Conservation (phyloP, 2,797 vertebrate species). For the Zalophus californianus region DNA sequence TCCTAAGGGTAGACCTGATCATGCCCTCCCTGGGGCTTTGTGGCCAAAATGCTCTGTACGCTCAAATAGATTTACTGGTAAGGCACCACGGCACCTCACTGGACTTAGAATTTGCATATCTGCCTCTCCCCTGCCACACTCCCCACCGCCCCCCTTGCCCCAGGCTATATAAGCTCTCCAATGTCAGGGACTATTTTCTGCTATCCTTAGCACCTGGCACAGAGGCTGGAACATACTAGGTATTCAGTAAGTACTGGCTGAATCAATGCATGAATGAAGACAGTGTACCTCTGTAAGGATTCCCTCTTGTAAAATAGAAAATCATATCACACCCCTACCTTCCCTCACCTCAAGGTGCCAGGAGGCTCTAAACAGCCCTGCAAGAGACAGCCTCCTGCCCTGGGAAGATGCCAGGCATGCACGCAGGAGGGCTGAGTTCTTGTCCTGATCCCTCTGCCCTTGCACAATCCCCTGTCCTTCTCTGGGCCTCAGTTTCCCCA, state of each 20-base stretch:
- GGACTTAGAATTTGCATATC: not conserved
- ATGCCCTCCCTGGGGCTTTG: not conserved
- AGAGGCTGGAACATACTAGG: not conserved
- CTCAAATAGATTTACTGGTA: not conserved
- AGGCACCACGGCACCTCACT: not conserved
- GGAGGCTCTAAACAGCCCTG: not conserved
- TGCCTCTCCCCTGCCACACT: not conserved
- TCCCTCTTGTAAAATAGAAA: conserved; percentile 41
- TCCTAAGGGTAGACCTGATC: not conserved
- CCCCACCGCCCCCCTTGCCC: too few relatives aligned
- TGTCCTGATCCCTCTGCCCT: not conserved
- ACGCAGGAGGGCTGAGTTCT: not conserved
- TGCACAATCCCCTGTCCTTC: not conserved
- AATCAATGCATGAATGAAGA: not conserved
- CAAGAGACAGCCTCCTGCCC: not conserved
- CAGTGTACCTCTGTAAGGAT: not conserved
- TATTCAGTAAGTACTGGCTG: not conserved
- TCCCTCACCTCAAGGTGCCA: not conserved
- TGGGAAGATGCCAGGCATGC: not conserved
- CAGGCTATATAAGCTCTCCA: not conserved
- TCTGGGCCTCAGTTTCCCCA: conserved; percentile 31
- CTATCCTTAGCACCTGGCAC: not conserved
- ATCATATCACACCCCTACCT: not conserved
- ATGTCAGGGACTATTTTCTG: not conserved
- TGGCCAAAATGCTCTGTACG: not conserved